phyloP scores from a whole-genome alignment of 2,888 invertebrate genomes.

The Muscina levida region DNA sequence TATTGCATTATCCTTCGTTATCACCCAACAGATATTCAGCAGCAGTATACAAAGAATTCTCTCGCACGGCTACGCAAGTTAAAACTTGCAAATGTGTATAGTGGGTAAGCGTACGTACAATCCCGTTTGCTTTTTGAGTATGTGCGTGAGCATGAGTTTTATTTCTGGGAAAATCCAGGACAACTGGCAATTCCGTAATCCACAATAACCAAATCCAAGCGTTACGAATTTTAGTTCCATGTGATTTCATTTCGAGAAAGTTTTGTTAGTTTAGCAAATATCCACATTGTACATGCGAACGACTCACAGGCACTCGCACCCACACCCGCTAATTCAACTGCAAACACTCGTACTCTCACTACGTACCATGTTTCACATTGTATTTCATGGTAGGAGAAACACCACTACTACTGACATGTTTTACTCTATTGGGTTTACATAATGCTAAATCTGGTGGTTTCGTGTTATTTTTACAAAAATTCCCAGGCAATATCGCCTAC shows the following conservation, averaged over 20 bases:
- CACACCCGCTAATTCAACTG: not conserved
- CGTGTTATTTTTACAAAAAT: not conserved
- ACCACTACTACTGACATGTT: not conserved
- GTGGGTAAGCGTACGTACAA: not conserved
- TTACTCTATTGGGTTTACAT: conserved; percentile 17
- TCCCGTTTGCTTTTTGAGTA: conserved; percentile 22
- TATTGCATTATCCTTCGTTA: no score
- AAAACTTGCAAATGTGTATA: no score
- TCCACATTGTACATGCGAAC: no score
- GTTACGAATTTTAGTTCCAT: conserved; percentile 31
- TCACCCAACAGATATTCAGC: no score
- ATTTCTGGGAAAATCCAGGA: not conserved
- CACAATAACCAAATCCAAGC: no score
- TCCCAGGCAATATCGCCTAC: conserved; percentile 1
- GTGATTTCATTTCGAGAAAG: not conserved
- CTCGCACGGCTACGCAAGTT: no score
- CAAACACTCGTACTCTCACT: not conserved
- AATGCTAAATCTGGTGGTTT: conserved; percentile 19
- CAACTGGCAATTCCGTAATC: conserved; percentile 13
- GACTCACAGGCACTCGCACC: not conserved
- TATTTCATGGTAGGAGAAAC: conserved; percentile 12
- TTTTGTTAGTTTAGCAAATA: not conserved
- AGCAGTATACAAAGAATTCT: no score
- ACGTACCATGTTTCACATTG: not conserved
- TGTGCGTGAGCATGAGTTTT: conserved; percentile 5